Evolutionary conservation across 2,113 vertebrate genomes (phyloP).

Genomic region (Ia io): DNA sequence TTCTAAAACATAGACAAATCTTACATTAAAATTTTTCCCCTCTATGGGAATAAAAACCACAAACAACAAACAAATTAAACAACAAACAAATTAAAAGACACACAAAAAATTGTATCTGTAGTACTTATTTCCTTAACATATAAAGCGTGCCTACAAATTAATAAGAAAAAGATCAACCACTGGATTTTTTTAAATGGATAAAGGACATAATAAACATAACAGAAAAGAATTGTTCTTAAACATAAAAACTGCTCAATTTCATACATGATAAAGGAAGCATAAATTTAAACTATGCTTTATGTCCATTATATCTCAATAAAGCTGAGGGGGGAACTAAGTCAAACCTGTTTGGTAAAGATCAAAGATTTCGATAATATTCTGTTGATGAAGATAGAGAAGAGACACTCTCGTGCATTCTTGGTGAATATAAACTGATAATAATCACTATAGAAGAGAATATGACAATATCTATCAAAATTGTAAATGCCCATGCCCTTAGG

Average conservation of each 20-base stretch:
- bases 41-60: neutral
- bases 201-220: neutral
- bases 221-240: conserved; percentile 39
- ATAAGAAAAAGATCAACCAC: neutral
- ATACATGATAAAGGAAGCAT: neutral
- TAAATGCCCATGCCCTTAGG: neutral
- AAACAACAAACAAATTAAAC: conserved; percentile 10
- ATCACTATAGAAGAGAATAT: neutral
- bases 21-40: neutral
- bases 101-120: neutral
- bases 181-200: neutral
- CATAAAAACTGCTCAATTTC: neutral
- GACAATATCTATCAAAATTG: neutral
- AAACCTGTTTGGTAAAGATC: conserved; percentile 4
- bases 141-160: neutral
- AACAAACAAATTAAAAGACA: conserved; percentile 45
- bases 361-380: neutral
- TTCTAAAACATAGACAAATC: neutral
- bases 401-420: neutral
- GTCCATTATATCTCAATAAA: neutral
- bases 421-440: neutral
- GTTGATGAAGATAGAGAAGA: conserved; percentile 15
- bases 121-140: conserved; percentile 1
- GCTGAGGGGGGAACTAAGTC: neutral
- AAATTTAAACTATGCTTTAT: conserved; percentile 8